Conservation (phyloP, 2,888 invertebrate species). For the Cryptus viduatorius region DNA sequence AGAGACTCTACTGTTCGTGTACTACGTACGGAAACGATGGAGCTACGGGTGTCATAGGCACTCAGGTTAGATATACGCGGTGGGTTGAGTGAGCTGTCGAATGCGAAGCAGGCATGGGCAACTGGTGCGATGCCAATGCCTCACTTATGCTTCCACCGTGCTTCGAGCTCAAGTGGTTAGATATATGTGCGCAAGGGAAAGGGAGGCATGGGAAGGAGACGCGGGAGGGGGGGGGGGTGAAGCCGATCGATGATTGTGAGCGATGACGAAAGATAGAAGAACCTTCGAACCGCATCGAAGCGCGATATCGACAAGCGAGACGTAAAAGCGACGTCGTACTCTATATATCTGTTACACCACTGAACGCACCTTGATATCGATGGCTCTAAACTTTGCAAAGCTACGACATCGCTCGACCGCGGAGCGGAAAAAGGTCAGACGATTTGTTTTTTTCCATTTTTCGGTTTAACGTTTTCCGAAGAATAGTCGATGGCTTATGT, state of each 20-base stretch:
- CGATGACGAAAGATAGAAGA: constrained; percentile 58
- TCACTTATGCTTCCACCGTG: constrained; percentile 50
- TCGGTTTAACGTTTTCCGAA: no score
- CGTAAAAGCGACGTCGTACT: constrained; percentile 2
- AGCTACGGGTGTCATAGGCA: not conserved
- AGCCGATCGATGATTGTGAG: constrained; percentile 54
- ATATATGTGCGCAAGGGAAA: constrained; percentile 48
- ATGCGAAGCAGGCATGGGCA: constrained; percentile 6
- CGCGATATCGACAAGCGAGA: constrained; percentile 68
- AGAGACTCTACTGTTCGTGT: constrained; percentile 27
- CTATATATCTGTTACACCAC: not conserved
- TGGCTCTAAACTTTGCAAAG: not conserved
- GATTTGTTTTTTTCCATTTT: no score
- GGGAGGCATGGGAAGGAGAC: no score
- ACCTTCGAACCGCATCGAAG: constrained; percentile 16
- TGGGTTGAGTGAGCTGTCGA: constrained; percentile 23
- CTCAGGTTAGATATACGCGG: constrained; percentile 7
- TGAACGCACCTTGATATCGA: no score
- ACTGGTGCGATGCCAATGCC: constrained; percentile 42
- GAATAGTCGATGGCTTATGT: no score
- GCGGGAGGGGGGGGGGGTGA: not conserved
- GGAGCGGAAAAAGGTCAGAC: no score
- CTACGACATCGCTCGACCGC: not conserved
- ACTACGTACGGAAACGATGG: constrained; percentile 9
- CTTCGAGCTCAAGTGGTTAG: constrained; percentile 57